These are phyloP conservation scores for Oscheius onirici DNA, from an alignment of 2,888 invertebrate species.

Conservation along the genomic window DNA sequence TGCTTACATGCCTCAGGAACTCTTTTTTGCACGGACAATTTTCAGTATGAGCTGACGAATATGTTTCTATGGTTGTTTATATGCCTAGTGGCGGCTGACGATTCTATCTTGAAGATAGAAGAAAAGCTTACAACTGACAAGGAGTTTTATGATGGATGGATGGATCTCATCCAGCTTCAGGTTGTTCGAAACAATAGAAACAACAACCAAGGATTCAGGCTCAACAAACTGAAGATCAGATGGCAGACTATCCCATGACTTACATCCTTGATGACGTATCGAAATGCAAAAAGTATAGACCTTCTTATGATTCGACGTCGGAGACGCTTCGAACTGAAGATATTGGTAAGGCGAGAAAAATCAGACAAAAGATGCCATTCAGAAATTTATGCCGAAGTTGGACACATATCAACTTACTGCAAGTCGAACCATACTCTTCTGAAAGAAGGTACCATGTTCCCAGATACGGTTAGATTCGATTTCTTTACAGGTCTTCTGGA, in stretches of 20 bases:
- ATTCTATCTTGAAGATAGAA: conserved; percentile 46
- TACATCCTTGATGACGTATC: conserved; percentile 40
- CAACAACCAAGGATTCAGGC: conserved; percentile 33
- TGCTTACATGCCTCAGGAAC: not conserved
- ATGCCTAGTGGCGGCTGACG: conserved; percentile 35
- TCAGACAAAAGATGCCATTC: not conserved
- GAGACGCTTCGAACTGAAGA: conserved; percentile 35
- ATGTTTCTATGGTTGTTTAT: conserved; percentile 16
- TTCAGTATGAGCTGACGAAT: conserved; percentile 16
- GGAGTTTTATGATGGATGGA: conserved; percentile 58
- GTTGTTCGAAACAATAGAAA: no score
- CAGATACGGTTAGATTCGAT: not conserved
- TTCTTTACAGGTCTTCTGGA: conserved; percentile 52
- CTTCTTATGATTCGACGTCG: conserved; percentile 30
- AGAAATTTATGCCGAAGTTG: conserved; percentile 53
- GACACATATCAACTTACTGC: conserved; percentile 57
- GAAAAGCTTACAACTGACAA: conserved; percentile 54
- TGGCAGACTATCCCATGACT: conserved; percentile 44
- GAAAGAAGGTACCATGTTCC: conserved; percentile 40
- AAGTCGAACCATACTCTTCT: conserved; percentile 51
- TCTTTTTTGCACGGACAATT: not conserved
- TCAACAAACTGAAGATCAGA: conserved; percentile 45
- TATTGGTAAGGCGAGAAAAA: conserved; percentile 8
- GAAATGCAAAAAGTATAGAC: conserved; percentile 34
- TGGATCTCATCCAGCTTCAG: conserved; percentile 54